These are phyloP conservation scores for Thymelicus sylvestris DNA, from an alignment of 2,888 invertebrate species.

Conservation along the genomic window DNA sequence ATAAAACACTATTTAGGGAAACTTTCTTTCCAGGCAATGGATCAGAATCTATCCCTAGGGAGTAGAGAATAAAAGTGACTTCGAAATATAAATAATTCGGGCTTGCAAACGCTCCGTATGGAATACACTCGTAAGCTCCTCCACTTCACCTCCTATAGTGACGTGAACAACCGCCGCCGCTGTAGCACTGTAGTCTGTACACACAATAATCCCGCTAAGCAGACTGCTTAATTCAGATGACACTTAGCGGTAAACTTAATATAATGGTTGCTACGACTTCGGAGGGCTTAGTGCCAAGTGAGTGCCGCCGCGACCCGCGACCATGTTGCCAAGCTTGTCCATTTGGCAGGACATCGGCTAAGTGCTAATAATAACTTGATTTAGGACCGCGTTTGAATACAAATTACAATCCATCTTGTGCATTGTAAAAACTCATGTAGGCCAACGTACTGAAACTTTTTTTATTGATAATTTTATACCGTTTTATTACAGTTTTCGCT, in stretches of 20 bases:
- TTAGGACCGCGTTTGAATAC: neutral
- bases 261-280: neutral
- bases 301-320: no score
- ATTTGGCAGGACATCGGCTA: constrained; percentile 1
- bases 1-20: no score
- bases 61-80: no score
- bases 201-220: constrained; percentile 5
- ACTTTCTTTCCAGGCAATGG: no score
- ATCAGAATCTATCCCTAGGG: no score
- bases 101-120: neutral
- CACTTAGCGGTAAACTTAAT: constrained; percentile 2
- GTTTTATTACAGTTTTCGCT: no score
- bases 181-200: no score
- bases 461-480: no score
- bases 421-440: no score
- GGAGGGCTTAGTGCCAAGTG: no score
- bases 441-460: no score
- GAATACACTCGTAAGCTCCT: neutral
- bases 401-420: neutral
- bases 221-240: constrained; percentile 5
- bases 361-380: neutral
- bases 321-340: neutral
- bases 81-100: neutral
- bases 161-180: neutral
- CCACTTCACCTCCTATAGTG: neutral